Evolutionary conservation across 2,797 vertebrate species (phyloP).

Genomic region (Sebastiscus albofasciatus): DNA sequence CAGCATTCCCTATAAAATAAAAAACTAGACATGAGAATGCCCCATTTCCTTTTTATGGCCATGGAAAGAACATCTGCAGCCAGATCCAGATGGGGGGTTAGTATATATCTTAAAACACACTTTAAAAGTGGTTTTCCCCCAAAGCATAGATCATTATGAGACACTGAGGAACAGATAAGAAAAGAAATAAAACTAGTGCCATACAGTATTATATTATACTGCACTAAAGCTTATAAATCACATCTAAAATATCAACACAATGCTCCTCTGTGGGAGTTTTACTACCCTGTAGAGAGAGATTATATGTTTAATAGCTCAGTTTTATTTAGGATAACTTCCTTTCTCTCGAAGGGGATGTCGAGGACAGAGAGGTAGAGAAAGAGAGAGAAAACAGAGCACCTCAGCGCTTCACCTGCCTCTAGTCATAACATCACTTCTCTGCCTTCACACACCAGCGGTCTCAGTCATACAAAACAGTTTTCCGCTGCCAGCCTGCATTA

Average conservation of each 20-base stretch:
- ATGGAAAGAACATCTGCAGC: constrained; percentile 42
- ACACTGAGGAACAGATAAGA: constrained; percentile 31
- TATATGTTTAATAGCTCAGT: constrained; percentile 4
- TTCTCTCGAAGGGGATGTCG: not conserved
- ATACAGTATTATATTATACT: constrained; percentile 14
- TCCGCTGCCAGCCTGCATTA: constrained; percentile 37
- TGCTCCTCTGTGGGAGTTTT: constrained; percentile 19
- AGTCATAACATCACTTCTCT: constrained; percentile 62
- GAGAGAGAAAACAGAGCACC: not conserved
- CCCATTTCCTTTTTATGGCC: constrained; percentile 53
- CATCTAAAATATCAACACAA: constrained; percentile 38
- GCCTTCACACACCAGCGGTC: constrained; percentile 39
- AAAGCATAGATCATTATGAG: constrained; percentile 34
- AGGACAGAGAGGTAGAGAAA: not conserved
- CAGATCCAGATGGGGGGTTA: constrained; percentile 52
- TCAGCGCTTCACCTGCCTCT: constrained; percentile 16
- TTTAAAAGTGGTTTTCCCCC: constrained; percentile 11
- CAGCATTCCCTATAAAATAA: constrained; percentile 40
- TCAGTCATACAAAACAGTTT: constrained; percentile 14
- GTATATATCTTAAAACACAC: constrained; percentile 28
- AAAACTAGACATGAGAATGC: constrained; percentile 37
- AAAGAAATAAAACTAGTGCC: constrained; percentile 14
- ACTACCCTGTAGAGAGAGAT: constrained; percentile 15
- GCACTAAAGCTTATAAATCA: constrained; percentile 39
- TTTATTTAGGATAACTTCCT: constrained; percentile 7